phyloP scores from a whole-genome alignment of 2,797 vertebrate species.

The Malacoraja senta region DNA sequence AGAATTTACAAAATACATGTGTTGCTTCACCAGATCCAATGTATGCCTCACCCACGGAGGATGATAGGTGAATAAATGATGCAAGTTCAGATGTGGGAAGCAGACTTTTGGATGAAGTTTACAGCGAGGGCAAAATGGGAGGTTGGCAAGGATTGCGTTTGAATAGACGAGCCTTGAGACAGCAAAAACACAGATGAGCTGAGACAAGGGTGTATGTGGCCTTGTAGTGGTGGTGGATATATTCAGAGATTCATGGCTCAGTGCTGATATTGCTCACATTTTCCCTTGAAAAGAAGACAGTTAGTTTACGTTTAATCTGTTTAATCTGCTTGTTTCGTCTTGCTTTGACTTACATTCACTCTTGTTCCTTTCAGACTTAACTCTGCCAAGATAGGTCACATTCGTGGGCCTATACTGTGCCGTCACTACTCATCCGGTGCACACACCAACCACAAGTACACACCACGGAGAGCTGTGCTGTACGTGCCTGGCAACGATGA shows the following conservation, averaged over 20 bases:
- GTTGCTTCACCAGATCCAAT: too few relatives aligned
- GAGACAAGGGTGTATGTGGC: too few relatives aligned
- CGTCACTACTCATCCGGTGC: neutral
- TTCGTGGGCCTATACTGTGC: neutral
- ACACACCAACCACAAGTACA: constrained; percentile 62
- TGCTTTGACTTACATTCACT: neutral
- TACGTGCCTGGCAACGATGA: constrained; percentile 90
- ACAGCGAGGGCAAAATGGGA: too few relatives aligned
- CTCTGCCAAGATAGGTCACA: neutral
- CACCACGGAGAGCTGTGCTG: constrained; percentile 84
- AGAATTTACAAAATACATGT: too few relatives aligned
- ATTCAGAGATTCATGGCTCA: neutral
- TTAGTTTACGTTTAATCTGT: neutral
- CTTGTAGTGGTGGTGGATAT: too few relatives aligned
- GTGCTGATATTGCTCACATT: neutral
- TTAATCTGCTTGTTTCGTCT: neutral
- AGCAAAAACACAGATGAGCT: too few relatives aligned
- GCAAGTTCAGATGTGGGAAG: too few relatives aligned
- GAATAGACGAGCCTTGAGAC: too few relatives aligned
- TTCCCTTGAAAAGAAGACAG: neutral
- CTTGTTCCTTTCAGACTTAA: neutral
- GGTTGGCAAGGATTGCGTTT: too few relatives aligned
- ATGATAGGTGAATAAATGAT: too few relatives aligned
- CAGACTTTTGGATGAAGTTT: too few relatives aligned
- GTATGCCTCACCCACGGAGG: too few relatives aligned